These are phyloP conservation scores for Rhinolophus sinicus DNA, from an alignment of 2,113 vertebrate species.

Conservation along the genomic window DNA sequence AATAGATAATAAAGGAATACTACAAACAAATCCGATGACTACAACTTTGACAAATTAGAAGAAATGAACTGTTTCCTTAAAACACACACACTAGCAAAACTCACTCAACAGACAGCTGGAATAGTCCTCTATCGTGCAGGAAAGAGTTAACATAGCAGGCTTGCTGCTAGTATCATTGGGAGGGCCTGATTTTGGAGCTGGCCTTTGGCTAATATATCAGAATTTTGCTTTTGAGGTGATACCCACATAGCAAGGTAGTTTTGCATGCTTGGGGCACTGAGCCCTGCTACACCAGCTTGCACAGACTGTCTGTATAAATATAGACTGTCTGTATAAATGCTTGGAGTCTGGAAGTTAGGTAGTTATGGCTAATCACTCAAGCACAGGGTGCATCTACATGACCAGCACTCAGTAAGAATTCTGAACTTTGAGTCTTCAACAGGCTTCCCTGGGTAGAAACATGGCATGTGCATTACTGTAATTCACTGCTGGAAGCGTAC, in stretches of 20 bases:
- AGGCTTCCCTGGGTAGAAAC: neutral
- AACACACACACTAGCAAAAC: neutral
- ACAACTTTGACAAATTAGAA: neutral
- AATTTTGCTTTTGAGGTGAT: neutral
- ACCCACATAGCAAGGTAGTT: neutral
- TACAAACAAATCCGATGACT: neutral
- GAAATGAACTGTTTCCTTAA: neutral
- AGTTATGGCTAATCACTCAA: neutral
- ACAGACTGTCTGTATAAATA: neutral
- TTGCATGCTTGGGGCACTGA: neutral
- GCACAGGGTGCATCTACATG: neutral
- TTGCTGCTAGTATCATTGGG: neutral
- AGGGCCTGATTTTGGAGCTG: neutral
- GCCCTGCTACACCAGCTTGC: neutral
- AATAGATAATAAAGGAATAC: neutral
- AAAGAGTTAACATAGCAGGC: neutral
- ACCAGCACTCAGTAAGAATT: neutral
- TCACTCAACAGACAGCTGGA: neutral
- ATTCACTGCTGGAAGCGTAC: neutral
- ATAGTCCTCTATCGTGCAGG: neutral
- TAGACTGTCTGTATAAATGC: neutral
- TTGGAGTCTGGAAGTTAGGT: neutral
- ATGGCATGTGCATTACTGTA: neutral
- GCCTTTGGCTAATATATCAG: neutral
- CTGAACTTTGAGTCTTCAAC: neutral